Conservation (phyloP, 2,888 invertebrate species). For the Lamproptera curius region DNA sequence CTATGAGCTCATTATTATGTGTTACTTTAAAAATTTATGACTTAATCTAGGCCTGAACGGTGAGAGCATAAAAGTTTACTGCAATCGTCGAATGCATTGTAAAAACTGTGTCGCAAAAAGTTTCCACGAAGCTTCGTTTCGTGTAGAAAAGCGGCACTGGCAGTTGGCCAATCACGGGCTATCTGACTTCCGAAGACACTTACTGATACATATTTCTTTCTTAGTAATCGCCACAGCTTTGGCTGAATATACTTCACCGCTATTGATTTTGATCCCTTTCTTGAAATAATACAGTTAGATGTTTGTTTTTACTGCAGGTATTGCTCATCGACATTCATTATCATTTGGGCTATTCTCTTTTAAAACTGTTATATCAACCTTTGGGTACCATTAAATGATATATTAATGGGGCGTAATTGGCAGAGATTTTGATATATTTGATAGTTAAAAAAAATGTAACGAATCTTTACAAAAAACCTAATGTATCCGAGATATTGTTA, state of each 20-base stretch:
- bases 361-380: no score
- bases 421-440: no score
- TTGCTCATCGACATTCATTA: no score
- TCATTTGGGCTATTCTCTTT: no score
- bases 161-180: slow-evolving; percentile 28
- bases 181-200: slow-evolving; percentile 39
- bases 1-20: not conserved
- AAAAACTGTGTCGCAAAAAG: slow-evolving; percentile 26
- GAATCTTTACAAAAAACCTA: no score
- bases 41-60: slow-evolving; percentile 11
- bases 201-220: slow-evolving; percentile 39
- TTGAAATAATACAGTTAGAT: no score
- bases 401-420: no score
- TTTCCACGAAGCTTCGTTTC: slow-evolving; percentile 27
- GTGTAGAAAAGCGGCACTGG: slow-evolving; percentile 38
- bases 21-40: slow-evolving; percentile 6
- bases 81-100: slow-evolving; percentile 13
- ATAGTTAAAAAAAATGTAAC: no score
- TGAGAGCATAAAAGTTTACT: slow-evolving; percentile 25
- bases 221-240: slow-evolving; percentile 31
- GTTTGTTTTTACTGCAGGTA: no score
- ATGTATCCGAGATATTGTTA: no score
- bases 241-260: slow-evolving; percentile 32
- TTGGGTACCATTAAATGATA: no score
- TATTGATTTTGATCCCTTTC: no score